Evolutionary conservation across 2,888 invertebrate genomes (phyloP).

Genomic region (Ormyrus thymus): DNA sequence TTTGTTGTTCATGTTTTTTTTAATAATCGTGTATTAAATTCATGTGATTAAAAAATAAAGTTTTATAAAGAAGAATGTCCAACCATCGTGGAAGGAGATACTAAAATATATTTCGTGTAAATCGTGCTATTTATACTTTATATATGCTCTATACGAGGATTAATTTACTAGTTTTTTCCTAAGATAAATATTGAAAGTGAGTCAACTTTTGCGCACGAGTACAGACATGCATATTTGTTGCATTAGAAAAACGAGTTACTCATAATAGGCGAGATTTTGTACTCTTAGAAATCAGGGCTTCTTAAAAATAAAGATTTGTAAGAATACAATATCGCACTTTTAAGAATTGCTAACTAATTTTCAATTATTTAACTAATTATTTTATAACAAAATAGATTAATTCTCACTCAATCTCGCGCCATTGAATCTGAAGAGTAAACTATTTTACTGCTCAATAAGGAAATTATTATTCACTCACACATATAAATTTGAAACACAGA

Average conservation of each 20-base stretch:
- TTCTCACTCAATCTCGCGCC: slow-evolving; percentile 21
- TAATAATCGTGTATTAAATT: not conserved
- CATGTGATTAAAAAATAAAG: no score
- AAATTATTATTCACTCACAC: slow-evolving; percentile 13
- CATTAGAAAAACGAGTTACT: not conserved
- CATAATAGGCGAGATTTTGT: not conserved
- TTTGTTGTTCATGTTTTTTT: slow-evolving; percentile 3
- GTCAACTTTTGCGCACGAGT: not conserved
- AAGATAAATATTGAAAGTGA: not conserved
- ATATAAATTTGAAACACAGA: not conserved
- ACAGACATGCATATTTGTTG: not conserved
- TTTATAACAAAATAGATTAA: slow-evolving; percentile 31
- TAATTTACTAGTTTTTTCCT: not conserved
- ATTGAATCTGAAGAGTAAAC: slow-evolving; percentile 20
- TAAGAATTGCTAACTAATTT: not conserved
- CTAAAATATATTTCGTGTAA: not conserved
- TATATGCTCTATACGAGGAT: not conserved
- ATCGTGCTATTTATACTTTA: not conserved
- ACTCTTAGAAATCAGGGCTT: not conserved
- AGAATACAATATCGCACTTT: not conserved
- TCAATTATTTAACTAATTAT: slow-evolving; percentile 1
- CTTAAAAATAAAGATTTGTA: not conserved
- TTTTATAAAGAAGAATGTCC: no score
- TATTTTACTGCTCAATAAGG: not conserved
- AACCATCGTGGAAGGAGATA: not conserved